Conservation (phyloP, 2,888 invertebrate genomes). For the Parasteatoda lunata region DNA sequence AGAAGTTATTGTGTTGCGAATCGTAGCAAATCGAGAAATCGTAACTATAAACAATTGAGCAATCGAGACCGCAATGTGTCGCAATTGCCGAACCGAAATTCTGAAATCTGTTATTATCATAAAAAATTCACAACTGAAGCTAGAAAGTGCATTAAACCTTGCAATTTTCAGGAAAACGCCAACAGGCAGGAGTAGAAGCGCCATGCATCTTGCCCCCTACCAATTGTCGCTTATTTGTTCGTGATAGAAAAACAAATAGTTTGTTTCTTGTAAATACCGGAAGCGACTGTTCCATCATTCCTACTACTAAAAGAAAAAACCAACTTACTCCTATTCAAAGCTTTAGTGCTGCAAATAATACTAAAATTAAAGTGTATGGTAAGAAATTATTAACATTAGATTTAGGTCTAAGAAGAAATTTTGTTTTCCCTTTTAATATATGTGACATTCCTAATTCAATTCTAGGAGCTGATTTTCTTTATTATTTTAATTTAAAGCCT, state of each 20-base stretch:
- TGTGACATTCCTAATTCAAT: conserved; percentile 2
- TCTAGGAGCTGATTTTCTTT: not conserved
- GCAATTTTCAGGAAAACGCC: not conserved
- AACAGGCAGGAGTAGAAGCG: not conserved
- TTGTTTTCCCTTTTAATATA: conserved; percentile 1
- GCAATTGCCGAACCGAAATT: not conserved
- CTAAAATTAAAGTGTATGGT: not conserved
- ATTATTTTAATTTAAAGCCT: conserved; percentile 12
- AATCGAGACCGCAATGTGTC: not conserved
- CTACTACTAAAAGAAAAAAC: not conserved
- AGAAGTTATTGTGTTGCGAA: not conserved
- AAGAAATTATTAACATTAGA: not conserved
- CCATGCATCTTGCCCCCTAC: not conserved
- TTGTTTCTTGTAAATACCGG: not conserved
- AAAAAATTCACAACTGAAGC: not conserved
- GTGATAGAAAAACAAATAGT: not conserved
- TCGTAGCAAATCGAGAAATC: not conserved
- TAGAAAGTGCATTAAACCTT: not conserved
- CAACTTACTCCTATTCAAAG: not conserved
- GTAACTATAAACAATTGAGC: not conserved
- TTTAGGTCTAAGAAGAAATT: not conserved
- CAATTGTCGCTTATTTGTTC: not conserved
- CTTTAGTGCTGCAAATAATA: not conserved
- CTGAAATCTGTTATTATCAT: not conserved
- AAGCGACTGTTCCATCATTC: not conserved